Evolutionary conservation across 2,888 invertebrate genomes (phyloP).

Genomic region (Sesia apiformis): DNA sequence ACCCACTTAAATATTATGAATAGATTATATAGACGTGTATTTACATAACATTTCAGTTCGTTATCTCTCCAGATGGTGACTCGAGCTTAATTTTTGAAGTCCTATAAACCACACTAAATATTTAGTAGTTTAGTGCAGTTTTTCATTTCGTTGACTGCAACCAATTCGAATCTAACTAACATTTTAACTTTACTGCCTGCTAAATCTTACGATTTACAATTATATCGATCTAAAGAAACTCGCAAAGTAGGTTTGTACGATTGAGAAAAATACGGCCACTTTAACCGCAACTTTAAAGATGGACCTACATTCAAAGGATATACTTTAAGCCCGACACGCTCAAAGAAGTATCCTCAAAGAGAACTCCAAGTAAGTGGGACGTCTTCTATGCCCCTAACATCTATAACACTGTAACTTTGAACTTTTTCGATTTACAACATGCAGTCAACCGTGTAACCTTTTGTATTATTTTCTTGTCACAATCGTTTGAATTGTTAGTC

Average conservation of each 20-base stretch:
- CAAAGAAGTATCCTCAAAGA: constrained; percentile 11
- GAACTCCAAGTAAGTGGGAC: constrained; percentile 25
- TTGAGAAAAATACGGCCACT: constrained; percentile 11
- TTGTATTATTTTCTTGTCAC: constrained; percentile 19
- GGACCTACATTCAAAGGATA: constrained; percentile 18
- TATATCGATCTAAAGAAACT: constrained; percentile 14
- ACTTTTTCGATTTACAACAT: constrained; percentile 12
- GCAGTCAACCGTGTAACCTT: constrained; percentile 18
- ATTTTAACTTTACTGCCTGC: constrained; percentile 15
- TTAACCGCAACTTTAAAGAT: constrained; percentile 9
- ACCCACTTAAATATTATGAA: no score
- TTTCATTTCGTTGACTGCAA: no score
- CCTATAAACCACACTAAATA: no score
- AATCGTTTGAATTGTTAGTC: no score
- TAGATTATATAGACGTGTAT: no score
- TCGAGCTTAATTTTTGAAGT: no score
- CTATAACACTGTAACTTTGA: constrained; percentile 23
- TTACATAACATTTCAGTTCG: no score
- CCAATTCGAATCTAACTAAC: constrained; percentile 14
- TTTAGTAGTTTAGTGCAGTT: no score
- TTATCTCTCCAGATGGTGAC: no score
- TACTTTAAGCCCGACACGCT: constrained; percentile 12
- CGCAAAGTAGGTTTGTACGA: constrained; percentile 12
- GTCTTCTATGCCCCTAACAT: constrained; percentile 18
- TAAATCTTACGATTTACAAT: constrained; percentile 19